Evolutionary conservation across 2,113 vertebrate genomes (phyloP), one percentile per base, ranked within the genome.

Genomic region (Stigmatopora argus): DNA sequence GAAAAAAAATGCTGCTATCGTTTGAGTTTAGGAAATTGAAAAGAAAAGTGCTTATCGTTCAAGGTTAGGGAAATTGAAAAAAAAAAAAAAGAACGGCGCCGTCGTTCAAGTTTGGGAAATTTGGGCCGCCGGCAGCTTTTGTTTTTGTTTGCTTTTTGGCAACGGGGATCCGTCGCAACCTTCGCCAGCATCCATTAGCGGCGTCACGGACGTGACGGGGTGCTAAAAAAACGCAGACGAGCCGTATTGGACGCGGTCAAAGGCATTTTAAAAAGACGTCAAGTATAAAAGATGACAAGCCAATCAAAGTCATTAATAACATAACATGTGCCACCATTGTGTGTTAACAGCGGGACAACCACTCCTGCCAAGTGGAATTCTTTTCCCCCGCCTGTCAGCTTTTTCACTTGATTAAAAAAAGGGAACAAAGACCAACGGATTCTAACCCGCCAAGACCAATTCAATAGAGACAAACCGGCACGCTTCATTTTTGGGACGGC

Each of bases 81-180:
- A 41, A 31, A 41, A 41, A 41, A 31, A 31, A 2, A 1, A 31
- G 1, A 31, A 31, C 26, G 26, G 26, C 26, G 26, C n/a, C 61
- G 63, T 52, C 61, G 48, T 55, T 66, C 73, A n/a, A n/a, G 26
- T 31, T 31, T 31, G 26, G 26, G 2, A 31, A 31, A 31, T 31
- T 31, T 31, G 26, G n/a, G 65, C 64, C 83, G 83, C 73, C 83
- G 80, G 68, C 58, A 66, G 74, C 75, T 78, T 80, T 81, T 70
- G 35, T 41, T 41, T 38, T 60, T 35, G 13, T 41, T 12, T 35
- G 14, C 15, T 41, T 41, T 41, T 13, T 41, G 38, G 18, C 35
- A 35, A n/a, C 19, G 38, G 13, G 58, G 18, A 41, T 44, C 10
- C 58, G 18, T 60, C 18, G 44, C 19, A 44, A 19, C 18, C 68